Evolutionary conservation across 2,888 invertebrate genomes (phyloP), one percentile per base, ranked within the genome.

Genomic region (Mesorhabditis spiculigera): DNA sequence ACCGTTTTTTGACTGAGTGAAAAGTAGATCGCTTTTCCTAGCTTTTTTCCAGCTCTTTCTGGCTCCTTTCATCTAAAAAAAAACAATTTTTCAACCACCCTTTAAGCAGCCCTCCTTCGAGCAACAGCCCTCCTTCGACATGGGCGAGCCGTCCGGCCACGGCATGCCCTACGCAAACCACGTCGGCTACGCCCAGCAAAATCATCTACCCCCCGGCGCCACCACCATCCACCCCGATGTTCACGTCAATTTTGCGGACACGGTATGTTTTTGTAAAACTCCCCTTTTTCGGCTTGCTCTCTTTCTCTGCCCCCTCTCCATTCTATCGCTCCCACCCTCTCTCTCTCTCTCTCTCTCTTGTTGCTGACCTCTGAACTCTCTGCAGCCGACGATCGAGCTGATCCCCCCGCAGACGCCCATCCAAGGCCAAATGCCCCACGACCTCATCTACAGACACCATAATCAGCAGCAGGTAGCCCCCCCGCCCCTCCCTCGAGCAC

Each of bases 111-210:
- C 63, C 6, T 63, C 63, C 6, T 63, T 63, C 63, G 63, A 63
- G 63, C 63, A 63, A 8, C 28, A 8, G 41, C 63, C 28, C n/a
- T 63, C 63, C 63, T 8, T 63, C 63, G 63, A 63, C 8, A 63
- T 28, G 10, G 63, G 16, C 41, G 69, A 44, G 50, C 45, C 68
- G 16, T 43, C 65, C 13, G 28, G 42, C 58, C 45, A 44, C 69
- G 62, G 58, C 64, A 8, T 74, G 75, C 63, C 69, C 71, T 61
- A 68, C 61, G 67, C 73, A 6, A 78, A 78, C 67, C 78, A 78
- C 65, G 79, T 78, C 43, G 77, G 74, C 42, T 78, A 79, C 64
- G 58, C 58, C 10, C 28, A 28, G 28, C 28, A 28, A 28, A n/a
- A n/a, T 50, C 58, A 50, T 50, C n/a, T n/a, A n/a, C 58, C 8